Conservation (phyloP, 1,140 invertebrate species). For the Melipona quadrifasciata region DNA sequence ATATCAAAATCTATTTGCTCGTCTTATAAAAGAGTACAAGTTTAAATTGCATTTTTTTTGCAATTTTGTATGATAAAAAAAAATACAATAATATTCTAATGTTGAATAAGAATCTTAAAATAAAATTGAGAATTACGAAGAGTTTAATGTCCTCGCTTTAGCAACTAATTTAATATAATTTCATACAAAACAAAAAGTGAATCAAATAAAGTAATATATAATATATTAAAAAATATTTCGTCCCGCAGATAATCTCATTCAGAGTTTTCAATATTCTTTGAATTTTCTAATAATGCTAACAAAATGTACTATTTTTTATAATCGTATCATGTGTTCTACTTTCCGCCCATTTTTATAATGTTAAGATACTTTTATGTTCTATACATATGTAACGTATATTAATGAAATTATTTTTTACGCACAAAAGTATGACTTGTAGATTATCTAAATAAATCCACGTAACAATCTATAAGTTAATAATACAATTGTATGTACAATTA, state of each 20-base stretch:
- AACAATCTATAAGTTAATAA: not conserved
- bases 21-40: not conserved
- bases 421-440: not conserved
- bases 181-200: not conserved
- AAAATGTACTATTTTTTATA: slow-evolving; percentile 49
- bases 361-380: slow-evolving; percentile 31
- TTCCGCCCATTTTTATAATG: slow-evolving; percentile 41
- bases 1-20: slow-evolving; percentile 2
- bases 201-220: slow-evolving; percentile 2
- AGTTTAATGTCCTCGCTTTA: slow-evolving; percentile 5
- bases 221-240: slow-evolving; percentile 9
- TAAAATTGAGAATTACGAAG: not conserved
- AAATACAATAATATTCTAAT: not conserved
- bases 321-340: slow-evolving; percentile 39
- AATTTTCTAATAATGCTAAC: slow-evolving; percentile 33
- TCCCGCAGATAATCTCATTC: slow-evolving; percentile 7
- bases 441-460: not conserved
- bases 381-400: not conserved
- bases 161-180: not conserved
- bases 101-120: slow-evolving; percentile 3
- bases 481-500: slow-evolving; percentile 9
- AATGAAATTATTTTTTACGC: slow-evolving; percentile 29
- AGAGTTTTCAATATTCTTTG: slow-evolving; percentile 30
- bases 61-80: not conserved
- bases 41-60: not conserved